Percentiles rank a stretch among this genome's conserved stretches.
phyloP scores from a whole-genome alignment of 1,140 invertebrate genomes.

The Zaprionus camerounensis region DNA sequence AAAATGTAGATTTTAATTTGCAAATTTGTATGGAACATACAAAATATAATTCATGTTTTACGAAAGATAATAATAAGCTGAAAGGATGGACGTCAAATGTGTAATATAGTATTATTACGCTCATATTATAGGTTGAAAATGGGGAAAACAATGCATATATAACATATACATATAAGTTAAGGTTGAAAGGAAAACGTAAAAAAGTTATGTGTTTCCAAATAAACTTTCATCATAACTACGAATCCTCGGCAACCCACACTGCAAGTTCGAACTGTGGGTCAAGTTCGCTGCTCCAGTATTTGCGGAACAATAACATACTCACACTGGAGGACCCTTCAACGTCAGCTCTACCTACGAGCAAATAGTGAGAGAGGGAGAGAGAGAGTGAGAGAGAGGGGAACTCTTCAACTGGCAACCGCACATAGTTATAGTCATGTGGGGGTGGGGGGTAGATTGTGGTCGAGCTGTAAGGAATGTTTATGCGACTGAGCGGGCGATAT shows the following conservation, averaged over 20 bases:
- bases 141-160: no score
- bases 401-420: constrained; percentile 26
- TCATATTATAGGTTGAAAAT: no score
- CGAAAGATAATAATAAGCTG: no score
- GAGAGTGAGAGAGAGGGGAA: background rate
- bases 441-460: constrained; percentile 23
- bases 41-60: no score
- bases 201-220: constrained; percentile 8
- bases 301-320: constrained; percentile 4
- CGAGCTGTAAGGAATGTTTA: constrained; percentile 44
- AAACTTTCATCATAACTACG: constrained; percentile 4
- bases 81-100: no score
- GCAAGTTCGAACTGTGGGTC: constrained; percentile 18
- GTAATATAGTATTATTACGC: no score
- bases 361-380: no score
- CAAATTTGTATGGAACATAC: background rate
- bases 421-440: constrained; percentile 32
- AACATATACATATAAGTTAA: background rate
- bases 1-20: background rate
- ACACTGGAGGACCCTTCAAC: constrained; percentile 14
- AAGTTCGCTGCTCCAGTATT: constrained; percentile 11
- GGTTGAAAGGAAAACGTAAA: background rate
- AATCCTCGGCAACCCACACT: background rate
- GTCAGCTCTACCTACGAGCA: constrained; percentile 10
- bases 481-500: constrained; percentile 33